Base-by-base conservation (phyloP, 2,888 invertebrate species). In the Marasmarcha lunaedactyla region DNA sequence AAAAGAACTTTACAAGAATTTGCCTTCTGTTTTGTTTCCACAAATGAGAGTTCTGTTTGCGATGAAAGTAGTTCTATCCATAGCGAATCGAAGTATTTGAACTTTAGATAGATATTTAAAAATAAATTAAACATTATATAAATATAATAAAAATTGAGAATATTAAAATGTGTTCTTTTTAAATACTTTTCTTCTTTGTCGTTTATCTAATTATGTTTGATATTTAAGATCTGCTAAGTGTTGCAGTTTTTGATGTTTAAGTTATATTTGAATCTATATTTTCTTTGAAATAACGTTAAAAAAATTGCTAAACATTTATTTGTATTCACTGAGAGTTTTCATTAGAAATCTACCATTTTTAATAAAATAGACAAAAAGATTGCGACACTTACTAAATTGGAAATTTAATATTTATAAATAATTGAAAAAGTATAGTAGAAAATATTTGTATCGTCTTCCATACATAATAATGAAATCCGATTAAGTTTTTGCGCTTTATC, bases 361-460 rank as follows among this genome's bases (percentile, higher is more conserved):
- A 35, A 35, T 35, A 11, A 33, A 2, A 11, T 4, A 11, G 7
- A 12, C 12, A 3, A 2, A 33, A 14, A 33, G 33, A 33, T 33
- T 11, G 15, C 6, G 10, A 9, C 2, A 35, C 14, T 35, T 35
- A 7, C 9, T 20, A 36, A 9, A 12, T 7, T 11, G 36, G n/a
- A 20, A 36, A 36, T 20, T 4, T 15, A 36, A 36, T 36, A 20
- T 20, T n/a, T n/a, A n/a, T n/a, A n/a, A n/a, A 36, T 1, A 35
- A 9, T 14, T 12, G 2, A 35, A 35, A 65, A 57, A 52, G 48
- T 55, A 30, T 60, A 63, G 56, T 62, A 66, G 59, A 57, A 47
- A 59, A 62, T 61, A 63, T 72, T 67, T 63, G 57, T 65, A 74
- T 76, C 66, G 81, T 81, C 81, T 81, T 81, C 81, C 81, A 81